These are phyloP conservation scores for Paramormyrops hopkinsi DNA, from an alignment of 2,797 vertebrate species.

Conservation along the genomic window DNA sequence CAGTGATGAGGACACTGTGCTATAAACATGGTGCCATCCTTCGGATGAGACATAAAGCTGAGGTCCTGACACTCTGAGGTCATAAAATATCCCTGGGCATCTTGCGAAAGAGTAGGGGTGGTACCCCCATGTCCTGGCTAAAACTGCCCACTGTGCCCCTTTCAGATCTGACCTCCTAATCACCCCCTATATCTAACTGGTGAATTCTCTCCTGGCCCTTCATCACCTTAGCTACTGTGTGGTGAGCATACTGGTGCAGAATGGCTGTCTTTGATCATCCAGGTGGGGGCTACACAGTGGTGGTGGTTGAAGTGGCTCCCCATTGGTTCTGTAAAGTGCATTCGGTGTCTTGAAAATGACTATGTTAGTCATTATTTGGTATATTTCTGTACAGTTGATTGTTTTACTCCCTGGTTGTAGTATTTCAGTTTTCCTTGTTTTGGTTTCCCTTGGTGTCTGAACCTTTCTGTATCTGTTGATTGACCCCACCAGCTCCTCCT, in stretches of 20 bases:
- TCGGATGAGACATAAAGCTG: neutral
- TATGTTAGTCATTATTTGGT: neutral
- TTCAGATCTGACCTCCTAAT: neutral
- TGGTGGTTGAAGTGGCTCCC: neutral
- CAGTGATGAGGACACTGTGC: too few relatives aligned
- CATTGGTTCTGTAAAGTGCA: neutral
- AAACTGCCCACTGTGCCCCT: neutral
- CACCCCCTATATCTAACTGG: neutral
- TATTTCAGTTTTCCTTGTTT: neutral
- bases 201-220: neutral
- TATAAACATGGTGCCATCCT: neutral
- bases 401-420: neutral
- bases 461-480: neutral
- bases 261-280: neutral
- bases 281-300: neutral
- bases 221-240: neutral
- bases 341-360: neutral
- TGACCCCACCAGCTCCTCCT: neutral
- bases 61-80: too few relatives aligned
- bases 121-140: neutral
- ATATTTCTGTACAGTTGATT: neutral
- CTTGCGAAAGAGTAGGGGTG: neutral
- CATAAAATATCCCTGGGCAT: too few relatives aligned
- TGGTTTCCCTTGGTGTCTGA: neutral
- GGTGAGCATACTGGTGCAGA: neutral